These are phyloP conservation scores for Cantharis rufa DNA, from an alignment of 2,888 invertebrate species.

Conservation along the genomic window DNA sequence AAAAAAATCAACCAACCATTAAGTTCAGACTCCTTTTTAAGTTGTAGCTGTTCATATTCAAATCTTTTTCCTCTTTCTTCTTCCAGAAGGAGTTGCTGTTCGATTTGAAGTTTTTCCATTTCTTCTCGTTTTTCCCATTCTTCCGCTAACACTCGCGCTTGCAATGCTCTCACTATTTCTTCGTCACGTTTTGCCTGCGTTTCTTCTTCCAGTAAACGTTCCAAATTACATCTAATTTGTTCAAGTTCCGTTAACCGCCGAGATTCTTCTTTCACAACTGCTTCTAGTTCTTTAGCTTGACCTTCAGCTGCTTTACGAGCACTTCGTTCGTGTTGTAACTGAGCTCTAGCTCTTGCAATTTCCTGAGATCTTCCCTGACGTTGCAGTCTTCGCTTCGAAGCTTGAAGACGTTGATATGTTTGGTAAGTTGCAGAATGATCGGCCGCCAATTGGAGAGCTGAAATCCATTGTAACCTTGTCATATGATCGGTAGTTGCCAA, in stretches of 20 bases:
- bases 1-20: slow-evolving; percentile 58
- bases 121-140: slow-evolving; percentile 85
- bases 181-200: slow-evolving; percentile 84
- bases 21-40: slow-evolving; percentile 70
- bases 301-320: slow-evolving; percentile 65
- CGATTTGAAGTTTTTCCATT: slow-evolving; percentile 76
- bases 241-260: slow-evolving; percentile 75
- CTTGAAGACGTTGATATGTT: slow-evolving; percentile 70
- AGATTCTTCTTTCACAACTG: slow-evolving; percentile 72
- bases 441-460: slow-evolving; percentile 73
- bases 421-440: slow-evolving; percentile 71
- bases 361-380: slow-evolving; percentile 64
- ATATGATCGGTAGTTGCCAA: slow-evolving; percentile 76
- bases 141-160: slow-evolving; percentile 76
- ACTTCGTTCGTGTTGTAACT: slow-evolving; percentile 68
- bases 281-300: slow-evolving; percentile 68
- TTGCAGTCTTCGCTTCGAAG: slow-evolving; percentile 57
- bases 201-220: slow-evolving; percentile 76
- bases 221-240: slow-evolving; percentile 69
- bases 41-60: slow-evolving; percentile 74
- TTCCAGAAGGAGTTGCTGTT: slow-evolving; percentile 73
- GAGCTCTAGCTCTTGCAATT: slow-evolving; percentile 61
- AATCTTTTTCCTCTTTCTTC: slow-evolving; percentile 75
- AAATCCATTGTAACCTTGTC: slow-evolving; percentile 76
- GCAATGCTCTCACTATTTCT: slow-evolving; percentile 74